A percentile compares a stretch with the other conserved stretches of the same genome.
Conservation (phyloP, 2,113 vertebrate species). For the Empidonax traillii region DNA sequence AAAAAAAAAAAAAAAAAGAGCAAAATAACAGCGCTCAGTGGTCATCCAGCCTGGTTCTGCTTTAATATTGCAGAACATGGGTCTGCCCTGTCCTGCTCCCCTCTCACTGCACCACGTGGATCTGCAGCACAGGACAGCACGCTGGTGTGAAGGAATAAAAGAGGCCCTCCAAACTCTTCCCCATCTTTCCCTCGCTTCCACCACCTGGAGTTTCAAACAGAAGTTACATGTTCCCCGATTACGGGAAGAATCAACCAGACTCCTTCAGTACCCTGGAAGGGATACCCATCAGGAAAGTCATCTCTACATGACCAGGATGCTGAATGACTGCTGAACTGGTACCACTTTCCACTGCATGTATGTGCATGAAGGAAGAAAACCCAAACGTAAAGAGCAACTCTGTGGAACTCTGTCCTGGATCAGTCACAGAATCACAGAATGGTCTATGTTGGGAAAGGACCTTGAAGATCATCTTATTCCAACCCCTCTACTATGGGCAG, state of each 20-base stretch:
- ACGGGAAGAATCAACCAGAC: not conserved
- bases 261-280: not conserved
- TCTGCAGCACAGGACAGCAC: not conserved
- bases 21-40: not conserved
- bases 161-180: not conserved
- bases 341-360: not conserved
- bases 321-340: not conserved
- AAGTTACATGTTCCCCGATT: not conserved
- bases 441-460: not conserved
- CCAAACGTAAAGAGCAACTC: not conserved
- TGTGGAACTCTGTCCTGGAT: not conserved
- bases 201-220: fast-evolving
- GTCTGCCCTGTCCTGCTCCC: not conserved
- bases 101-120: fast-evolving
- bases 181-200: not conserved
- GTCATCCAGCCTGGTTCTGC: not conserved
- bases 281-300: not conserved
- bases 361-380: fast-evolving
- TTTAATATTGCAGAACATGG: not conserved
- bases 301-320: not conserved
- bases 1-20: not conserved
- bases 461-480: not conserved
- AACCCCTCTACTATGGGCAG: not conserved
- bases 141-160: not conserved
- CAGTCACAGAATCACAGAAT: not conserved